These are phyloP conservation scores for Tachina grossa DNA, from an alignment of 2,888 invertebrate species.

Conservation along the genomic window DNA sequence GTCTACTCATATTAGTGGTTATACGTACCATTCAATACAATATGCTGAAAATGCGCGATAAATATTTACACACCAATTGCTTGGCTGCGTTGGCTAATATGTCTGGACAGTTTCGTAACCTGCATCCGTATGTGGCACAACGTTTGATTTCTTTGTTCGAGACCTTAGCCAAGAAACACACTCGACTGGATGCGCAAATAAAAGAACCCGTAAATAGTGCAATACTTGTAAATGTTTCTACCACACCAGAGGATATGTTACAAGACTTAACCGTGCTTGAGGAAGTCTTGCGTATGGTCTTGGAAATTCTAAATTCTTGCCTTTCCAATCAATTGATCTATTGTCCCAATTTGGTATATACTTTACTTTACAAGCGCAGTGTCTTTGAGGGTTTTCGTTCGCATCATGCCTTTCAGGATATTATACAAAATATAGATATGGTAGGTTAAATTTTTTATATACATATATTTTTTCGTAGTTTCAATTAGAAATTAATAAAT, in stretches of 20 bases:
- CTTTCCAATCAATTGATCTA: conserved; percentile 93
- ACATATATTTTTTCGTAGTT: neutral
- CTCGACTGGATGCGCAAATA: conserved; percentile 86
- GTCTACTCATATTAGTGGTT: conserved; percentile 96
- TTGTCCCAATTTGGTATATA: conserved; percentile 97
- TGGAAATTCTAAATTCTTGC: conserved; percentile 98
- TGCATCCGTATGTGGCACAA: conserved; percentile 98
- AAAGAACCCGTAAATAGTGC: conserved; percentile 82
- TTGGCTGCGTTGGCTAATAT: conserved; percentile 99
- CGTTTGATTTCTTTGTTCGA: conserved; percentile 95
- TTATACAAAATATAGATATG: conserved; percentile 97
- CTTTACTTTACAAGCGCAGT: conserved; percentile 95
- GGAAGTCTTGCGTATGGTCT: conserved; percentile 97
- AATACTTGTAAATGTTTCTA: conserved; percentile 80
- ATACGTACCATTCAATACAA: conserved; percentile 98
- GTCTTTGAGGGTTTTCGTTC: conserved; percentile 93
- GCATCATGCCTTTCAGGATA: conserved; percentile 95
- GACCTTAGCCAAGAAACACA: conserved; percentile 93
- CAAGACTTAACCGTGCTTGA: conserved; percentile 96
- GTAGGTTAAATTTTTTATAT: conserved; percentile 84
- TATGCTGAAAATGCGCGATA: conserved; percentile 97
- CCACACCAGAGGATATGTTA: conserved; percentile 84
- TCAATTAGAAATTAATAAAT: neutral
- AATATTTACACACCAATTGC: conserved; percentile 99
- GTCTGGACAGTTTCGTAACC: conserved; percentile 95